Percentiles rank a stretch among this genome's conserved stretches.
These are phyloP conservation scores for Anthrax anthrax DNA, from an alignment of 2,888 invertebrate genomes.

Conservation along the genomic window DNA sequence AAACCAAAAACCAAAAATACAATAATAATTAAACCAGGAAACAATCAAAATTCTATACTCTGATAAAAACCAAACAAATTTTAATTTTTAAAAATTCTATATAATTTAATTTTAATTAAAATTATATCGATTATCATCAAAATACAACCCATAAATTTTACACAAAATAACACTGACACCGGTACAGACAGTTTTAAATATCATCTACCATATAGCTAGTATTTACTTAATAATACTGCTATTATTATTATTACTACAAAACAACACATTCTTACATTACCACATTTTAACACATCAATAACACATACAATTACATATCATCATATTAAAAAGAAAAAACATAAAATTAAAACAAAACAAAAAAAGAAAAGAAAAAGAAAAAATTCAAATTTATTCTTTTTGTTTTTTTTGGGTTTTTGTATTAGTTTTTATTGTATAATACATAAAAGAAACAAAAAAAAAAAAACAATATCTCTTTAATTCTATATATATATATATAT, in stretches of 20 bases:
- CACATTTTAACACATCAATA: not conserved
- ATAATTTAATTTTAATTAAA: not conserved
- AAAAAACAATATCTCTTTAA: no score
- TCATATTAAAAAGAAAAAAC: conserved; percentile 1
- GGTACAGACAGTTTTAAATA: conserved; percentile 36
- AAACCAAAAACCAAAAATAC: no score
- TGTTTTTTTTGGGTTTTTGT: no score
- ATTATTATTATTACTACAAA: no score
- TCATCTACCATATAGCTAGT: conserved; percentile 35
- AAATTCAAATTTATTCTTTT: no score
- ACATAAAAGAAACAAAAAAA: not conserved
- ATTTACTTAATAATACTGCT: conserved; percentile 20
- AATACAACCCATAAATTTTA: conserved; percentile 23
- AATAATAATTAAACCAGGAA: no score
- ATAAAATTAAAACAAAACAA: not conserved
- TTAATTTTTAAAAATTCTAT: not conserved
- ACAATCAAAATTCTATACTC: no score
- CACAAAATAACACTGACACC: conserved; percentile 35
- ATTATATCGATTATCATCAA: conserved; percentile 21
- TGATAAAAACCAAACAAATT: not conserved
- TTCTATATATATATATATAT: no score
- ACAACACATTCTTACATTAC: conserved; percentile 8
- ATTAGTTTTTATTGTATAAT: no score
- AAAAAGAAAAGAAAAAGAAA: not conserved
- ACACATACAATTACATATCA: not conserved